Evolutionary conservation across 2,113 vertebrate genomes (phyloP).

Genomic region (Eptesicus fuscus): DNA sequence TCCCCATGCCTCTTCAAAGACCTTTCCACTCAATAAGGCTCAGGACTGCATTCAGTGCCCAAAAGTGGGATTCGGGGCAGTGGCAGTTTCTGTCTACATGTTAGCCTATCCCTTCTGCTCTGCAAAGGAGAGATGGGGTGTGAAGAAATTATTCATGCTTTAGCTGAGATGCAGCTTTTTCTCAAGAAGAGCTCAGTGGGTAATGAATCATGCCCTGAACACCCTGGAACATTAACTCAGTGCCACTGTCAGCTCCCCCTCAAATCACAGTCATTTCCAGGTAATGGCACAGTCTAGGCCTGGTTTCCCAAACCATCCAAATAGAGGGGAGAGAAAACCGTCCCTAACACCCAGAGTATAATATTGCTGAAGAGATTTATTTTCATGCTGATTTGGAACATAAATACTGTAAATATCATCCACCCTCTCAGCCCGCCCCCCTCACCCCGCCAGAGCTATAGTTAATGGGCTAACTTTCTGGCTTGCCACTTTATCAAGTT

Average conservation of each 20-base stretch:
- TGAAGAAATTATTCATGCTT: background rate
- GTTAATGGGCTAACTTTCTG: conserved; percentile 76
- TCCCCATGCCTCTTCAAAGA: background rate
- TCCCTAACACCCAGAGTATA: conserved; percentile 7
- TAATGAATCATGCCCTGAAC: background rate
- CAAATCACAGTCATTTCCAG: conserved; percentile 11
- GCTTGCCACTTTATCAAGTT: conserved; percentile 81
- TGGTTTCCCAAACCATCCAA: background rate
- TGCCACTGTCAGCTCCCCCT: background rate
- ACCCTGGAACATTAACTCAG: conserved; percentile 30
- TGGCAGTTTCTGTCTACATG: background rate
- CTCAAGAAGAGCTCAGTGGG: background rate
- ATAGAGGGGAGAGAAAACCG: background rate
- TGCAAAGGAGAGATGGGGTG: background rate
- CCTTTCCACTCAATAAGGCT: background rate
- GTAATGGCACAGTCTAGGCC: background rate
- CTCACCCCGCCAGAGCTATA: conserved; percentile 24
- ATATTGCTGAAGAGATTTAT: conserved; percentile 68
- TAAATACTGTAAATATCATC: conserved; percentile 75
- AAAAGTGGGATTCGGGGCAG: background rate
- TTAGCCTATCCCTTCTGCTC: background rate
- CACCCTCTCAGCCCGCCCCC: conserved; percentile 47
- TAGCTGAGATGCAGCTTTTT: conserved; percentile 10
- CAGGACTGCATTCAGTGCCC: background rate
- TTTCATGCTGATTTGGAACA: conserved; percentile 69